A percentile compares a stretch with the other conserved stretches of the same genome.
Conservation (phyloP, 2,888 invertebrate species). For the Hedychridium roseum region DNA sequence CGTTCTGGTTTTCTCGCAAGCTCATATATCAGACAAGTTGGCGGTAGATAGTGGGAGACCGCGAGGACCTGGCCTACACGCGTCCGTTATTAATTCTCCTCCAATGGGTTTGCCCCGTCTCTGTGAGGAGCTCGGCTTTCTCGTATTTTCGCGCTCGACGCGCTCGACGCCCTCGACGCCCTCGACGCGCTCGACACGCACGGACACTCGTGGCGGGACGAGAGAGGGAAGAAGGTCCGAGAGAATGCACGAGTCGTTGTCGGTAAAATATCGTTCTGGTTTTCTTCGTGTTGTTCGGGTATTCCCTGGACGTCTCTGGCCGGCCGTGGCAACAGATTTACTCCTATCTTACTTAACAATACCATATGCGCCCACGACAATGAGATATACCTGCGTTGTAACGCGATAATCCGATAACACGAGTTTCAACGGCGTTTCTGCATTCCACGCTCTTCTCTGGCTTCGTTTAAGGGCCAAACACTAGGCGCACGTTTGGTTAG, state of each 20-base stretch:
- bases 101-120: too few species aligned
- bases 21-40: too few species aligned
- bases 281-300: slow-evolving; percentile 30
- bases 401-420: slow-evolving; percentile 12
- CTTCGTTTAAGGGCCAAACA: slow-evolving; percentile 1
- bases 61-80: too few species aligned
- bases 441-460: slow-evolving; percentile 5
- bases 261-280: slow-evolving; percentile 40
- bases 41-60: too few species aligned
- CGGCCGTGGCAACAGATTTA: slow-evolving; percentile 27
- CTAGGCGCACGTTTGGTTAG: not conserved
- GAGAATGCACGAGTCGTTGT: slow-evolving; percentile 29
- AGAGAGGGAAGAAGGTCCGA: slow-evolving; percentile 29
- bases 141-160: slow-evolving; percentile 37
- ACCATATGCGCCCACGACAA: not conserved
- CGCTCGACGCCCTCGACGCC: too few species aligned
- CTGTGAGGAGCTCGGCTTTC: too few species aligned
- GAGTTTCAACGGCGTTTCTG: slow-evolving; percentile 11
- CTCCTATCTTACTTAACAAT: slow-evolving; percentile 34
- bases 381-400: not conserved
- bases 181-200: too few species aligned
- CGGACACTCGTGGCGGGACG: slow-evolving; percentile 35
- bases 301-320: slow-evolving; percentile 20
- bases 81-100: slow-evolving; percentile 49
- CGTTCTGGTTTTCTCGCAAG: too few species aligned